Evolutionary conservation across 2,797 vertebrate species (phyloP).

Genomic region (Hippocampus kuda): DNA sequence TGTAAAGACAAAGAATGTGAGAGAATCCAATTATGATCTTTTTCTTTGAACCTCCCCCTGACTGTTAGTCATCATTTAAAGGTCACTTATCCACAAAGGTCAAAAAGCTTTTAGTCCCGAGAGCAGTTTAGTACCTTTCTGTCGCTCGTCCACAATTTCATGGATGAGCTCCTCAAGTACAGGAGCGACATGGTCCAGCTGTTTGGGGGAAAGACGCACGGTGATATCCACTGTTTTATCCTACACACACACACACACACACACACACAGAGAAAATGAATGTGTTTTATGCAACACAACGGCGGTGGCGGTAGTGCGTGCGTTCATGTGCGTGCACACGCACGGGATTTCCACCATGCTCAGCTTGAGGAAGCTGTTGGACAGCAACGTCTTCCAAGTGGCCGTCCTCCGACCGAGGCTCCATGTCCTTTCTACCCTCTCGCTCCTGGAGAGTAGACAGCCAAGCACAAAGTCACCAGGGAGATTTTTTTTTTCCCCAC

Average conservation of each 20-base stretch:
- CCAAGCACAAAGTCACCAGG: not conserved
- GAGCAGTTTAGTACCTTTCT: slow-evolving; percentile 34
- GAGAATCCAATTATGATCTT: slow-evolving; percentile 10
- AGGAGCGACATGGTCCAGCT: slow-evolving; percentile 48
- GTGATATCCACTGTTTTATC: slow-evolving; percentile 52
- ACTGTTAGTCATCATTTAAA: not conserved
- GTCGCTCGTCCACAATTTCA: slow-evolving; percentile 44
- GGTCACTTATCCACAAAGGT: not conserved
- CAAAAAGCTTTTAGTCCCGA: not conserved
- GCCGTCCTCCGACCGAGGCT: slow-evolving; percentile 50
- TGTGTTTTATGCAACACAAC: not conserved
- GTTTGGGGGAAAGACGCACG: slow-evolving; percentile 49
- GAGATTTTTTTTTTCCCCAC: not conserved
- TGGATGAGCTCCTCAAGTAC: slow-evolving; percentile 54
- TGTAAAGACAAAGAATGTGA: slow-evolving; percentile 34
- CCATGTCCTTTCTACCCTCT: slow-evolving; percentile 52
- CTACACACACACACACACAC: slow-evolving; percentile 30
- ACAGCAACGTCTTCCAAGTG: slow-evolving; percentile 45
- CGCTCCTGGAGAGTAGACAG: slow-evolving; percentile 37
- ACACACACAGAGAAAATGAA: slow-evolving; percentile 8
- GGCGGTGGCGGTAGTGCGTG: not conserved
- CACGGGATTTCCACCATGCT: slow-evolving; percentile 33
- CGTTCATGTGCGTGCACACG: slow-evolving; percentile 5
- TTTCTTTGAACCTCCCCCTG: not conserved
- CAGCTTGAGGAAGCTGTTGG: slow-evolving; percentile 33